phyloP scores from a whole-genome alignment of 1,140 invertebrate species.

The Drosophila burlai region DNA sequence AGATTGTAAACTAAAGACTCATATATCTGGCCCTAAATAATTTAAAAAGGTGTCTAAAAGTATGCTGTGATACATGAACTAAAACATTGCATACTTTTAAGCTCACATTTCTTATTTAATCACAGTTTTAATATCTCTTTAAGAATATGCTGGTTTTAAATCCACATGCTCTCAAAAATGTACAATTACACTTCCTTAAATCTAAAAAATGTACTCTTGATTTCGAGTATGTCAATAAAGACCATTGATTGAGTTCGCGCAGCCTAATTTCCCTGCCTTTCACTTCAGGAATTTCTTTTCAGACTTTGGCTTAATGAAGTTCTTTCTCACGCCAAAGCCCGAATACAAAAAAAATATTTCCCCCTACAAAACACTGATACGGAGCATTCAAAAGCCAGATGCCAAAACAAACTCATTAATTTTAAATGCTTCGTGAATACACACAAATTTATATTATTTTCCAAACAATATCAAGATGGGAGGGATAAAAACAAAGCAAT shows the following conservation, averaged over 20 bases:
- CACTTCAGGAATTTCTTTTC: slow-evolving; percentile 4
- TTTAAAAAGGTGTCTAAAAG: neutral
- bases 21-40: neutral
- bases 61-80: neutral
- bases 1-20: no score
- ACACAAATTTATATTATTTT: slow-evolving; percentile 39
- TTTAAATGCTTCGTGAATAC: slow-evolving; percentile 49
- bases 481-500: slow-evolving; percentile 19
- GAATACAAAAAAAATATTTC: neutral
- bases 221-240: slow-evolving; percentile 3
- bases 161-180: neutral
- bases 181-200: neutral
- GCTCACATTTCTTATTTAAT: neutral
- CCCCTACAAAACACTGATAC: neutral
- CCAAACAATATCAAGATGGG: slow-evolving; percentile 37
- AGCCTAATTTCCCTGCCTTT: neutral
- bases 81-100: neutral
- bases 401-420: slow-evolving; percentile 57
- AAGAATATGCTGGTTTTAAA: no score
- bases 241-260: slow-evolving; percentile 11
- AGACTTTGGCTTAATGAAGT: slow-evolving; percentile 20
- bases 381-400: slow-evolving; percentile 43
- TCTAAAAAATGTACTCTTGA: neutral
- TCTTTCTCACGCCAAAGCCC: neutral
- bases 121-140: no score